Evolutionary conservation across 2,113 vertebrate species (phyloP).

Genomic region (Heterochromis multidens): DNA sequence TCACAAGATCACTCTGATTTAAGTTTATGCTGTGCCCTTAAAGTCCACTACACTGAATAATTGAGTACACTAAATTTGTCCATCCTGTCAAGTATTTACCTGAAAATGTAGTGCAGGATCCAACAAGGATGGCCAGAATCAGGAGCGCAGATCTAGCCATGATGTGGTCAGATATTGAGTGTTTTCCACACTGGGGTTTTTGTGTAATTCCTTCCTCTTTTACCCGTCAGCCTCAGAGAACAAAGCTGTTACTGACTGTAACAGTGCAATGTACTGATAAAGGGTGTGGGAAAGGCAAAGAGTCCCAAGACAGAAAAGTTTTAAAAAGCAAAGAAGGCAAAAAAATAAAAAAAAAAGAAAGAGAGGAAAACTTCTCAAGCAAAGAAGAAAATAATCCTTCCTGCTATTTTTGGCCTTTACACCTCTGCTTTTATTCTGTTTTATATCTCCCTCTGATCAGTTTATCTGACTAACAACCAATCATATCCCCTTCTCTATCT

Average conservation of each 20-base stretch:
- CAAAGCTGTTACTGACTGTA: neutral
- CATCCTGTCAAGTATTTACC: constrained; percentile 15
- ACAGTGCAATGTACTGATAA: constrained; percentile 3
- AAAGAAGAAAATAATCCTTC: neutral
- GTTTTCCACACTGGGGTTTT: constrained; percentile 1
- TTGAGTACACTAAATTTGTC: neutral
- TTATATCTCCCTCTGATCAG: neutral
- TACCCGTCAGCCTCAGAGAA: neutral
- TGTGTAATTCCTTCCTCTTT: neutral
- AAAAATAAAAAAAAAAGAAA: neutral
- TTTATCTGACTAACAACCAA: neutral
- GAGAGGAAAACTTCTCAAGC: neutral
- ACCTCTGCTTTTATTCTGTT: neutral
- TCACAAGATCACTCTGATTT: neutral
- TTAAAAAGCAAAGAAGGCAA: neutral
- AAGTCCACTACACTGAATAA: neutral
- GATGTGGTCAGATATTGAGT: constrained; percentile 19
- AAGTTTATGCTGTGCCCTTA: neutral
- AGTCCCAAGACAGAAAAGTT: neutral
- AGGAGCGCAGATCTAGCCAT: constrained; percentile 35
- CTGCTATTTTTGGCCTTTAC: neutral
- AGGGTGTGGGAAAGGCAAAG: neutral
- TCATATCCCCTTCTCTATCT: neutral
- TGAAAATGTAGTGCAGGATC: constrained; percentile 6
- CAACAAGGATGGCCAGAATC: constrained; percentile 23